A percentile compares a stretch with the other conserved stretches of the same genome.
These are phyloP conservation scores for Hylyphantes graminicola DNA, from an alignment of 1,140 invertebrate species.

Conservation along the genomic window DNA sequence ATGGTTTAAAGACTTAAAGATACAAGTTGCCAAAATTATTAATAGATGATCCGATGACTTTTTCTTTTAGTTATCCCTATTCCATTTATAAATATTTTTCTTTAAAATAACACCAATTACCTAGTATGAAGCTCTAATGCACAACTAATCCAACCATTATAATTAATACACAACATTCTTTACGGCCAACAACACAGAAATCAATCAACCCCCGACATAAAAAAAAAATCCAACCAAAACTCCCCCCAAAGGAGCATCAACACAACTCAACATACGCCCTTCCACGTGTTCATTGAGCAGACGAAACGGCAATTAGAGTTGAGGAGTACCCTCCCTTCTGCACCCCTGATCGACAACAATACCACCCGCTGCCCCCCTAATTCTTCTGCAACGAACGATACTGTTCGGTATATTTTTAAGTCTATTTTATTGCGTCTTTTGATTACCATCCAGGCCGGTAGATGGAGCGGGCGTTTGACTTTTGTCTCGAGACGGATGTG, in stretches of 20 bases:
- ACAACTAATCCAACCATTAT: too few species aligned
- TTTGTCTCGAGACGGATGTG: slow-evolving; percentile 51
- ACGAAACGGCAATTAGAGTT: slow-evolving; percentile 31
- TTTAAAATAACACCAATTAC: too few species aligned
- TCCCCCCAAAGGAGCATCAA: slow-evolving; percentile 28
- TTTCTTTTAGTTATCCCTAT: too few species aligned
- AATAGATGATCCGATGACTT: too few species aligned
- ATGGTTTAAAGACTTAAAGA: too few species aligned
- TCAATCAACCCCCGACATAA: too few species aligned
- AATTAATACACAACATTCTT: too few species aligned
- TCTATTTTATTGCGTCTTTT: slow-evolving; percentile 24
- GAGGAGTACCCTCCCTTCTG: slow-evolving; percentile 25
- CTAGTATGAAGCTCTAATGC: too few species aligned
- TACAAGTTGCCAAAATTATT: too few species aligned
- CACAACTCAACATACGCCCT: not conserved
- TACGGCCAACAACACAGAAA: too few species aligned
- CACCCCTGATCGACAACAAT: slow-evolving; percentile 33
- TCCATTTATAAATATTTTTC: too few species aligned
- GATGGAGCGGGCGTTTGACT: slow-evolving; percentile 40
- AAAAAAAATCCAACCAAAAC: too few species aligned
- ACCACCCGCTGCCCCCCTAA: not conserved
- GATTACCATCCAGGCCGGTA: slow-evolving; percentile 28
- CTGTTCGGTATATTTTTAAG: not conserved
- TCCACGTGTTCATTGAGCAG: slow-evolving; percentile 40
- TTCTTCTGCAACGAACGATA: not conserved